These are phyloP conservation scores for Calonectris borealis DNA, from an alignment of 2,113 vertebrate species.

Conservation along the genomic window DNA sequence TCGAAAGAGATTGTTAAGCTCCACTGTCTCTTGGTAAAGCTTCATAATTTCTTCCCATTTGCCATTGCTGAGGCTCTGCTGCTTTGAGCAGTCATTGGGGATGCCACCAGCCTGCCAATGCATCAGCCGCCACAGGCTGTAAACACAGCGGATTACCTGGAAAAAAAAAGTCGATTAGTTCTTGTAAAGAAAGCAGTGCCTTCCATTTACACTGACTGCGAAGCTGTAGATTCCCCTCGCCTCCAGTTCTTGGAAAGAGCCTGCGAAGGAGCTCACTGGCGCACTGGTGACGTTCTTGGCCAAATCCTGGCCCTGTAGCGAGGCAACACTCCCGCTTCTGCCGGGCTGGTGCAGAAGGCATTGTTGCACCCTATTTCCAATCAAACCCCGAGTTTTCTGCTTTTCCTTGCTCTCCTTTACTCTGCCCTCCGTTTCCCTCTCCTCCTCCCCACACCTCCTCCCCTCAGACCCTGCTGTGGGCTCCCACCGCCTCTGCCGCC, in stretches of 20 bases:
- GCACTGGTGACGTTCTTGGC: neutral
- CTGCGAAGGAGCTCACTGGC: neutral
- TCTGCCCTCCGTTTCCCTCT: neutral
- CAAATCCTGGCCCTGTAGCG: neutral
- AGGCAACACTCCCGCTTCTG: neutral
- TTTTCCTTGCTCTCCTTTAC: neutral
- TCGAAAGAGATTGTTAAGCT: neutral
- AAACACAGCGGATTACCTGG: neutral
- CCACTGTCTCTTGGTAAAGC: neutral
- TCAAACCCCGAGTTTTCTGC: neutral
- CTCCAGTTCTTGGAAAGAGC: neutral
- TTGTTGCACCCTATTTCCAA: fast-evolving
- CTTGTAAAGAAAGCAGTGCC: neutral
- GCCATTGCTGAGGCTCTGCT: neutral
- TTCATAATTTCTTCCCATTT: neutral
- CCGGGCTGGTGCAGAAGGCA: neutral
- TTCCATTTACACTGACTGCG: neutral
- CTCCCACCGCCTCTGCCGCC: neutral
- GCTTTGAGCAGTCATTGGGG: neutral
- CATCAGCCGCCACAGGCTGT: neutral
- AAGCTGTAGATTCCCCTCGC: too few relatives aligned
- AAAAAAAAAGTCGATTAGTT: neutral
- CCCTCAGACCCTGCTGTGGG: neutral
- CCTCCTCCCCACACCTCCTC: neutral
- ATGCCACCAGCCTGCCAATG: neutral